phyloP scores from a whole-genome alignment of 2,113 vertebrate genomes.

The Meriones unguiculatus region DNA sequence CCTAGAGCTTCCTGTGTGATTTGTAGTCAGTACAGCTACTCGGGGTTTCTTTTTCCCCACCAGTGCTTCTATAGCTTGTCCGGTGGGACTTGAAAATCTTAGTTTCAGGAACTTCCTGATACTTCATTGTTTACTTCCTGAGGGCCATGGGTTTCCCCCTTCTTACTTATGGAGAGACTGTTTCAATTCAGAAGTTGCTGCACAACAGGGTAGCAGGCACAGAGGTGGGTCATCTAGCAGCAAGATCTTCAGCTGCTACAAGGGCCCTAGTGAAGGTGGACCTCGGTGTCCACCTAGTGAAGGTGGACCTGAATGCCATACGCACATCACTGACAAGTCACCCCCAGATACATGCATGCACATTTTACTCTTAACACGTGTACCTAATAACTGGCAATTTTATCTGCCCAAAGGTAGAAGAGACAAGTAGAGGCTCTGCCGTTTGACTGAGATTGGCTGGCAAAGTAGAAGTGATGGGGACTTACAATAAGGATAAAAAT shows the following conservation, averaged over 20 bases:
- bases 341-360: background rate
- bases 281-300: background rate
- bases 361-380: background rate
- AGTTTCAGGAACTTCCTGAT: background rate
- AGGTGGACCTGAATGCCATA: background rate
- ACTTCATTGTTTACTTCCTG: background rate
- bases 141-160: too few relatives aligned
- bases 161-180: background rate
- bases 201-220: background rate
- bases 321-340: background rate
- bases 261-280: background rate
- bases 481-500: background rate
- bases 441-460: background rate
- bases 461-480: constrained; percentile 17
- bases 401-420: background rate
- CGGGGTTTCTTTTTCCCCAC: too few relatives aligned
- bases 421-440: background rate
- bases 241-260: background rate
- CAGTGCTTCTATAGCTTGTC: background rate
- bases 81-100: background rate
- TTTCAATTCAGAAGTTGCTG: background rate
- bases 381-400: background rate
- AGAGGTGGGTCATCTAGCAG: accelerated
- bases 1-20: background rate
- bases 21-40: background rate